Evolutionary conservation across 2,888 invertebrate species (phyloP), one percentile per base, ranked within the genome.

Genomic region (Antheraea assamensis): DNA sequence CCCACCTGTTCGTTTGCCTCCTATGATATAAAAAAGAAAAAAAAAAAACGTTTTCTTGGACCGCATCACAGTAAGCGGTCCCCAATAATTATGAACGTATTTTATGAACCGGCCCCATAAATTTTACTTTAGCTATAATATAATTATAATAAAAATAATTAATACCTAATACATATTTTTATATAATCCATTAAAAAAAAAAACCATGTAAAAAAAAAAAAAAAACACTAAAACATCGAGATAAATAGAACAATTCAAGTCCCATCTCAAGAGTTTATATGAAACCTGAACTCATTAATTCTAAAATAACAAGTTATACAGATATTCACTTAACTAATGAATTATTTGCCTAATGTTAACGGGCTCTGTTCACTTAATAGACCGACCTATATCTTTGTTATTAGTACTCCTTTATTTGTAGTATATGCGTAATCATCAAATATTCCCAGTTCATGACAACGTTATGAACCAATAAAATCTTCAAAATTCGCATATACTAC

Each of bases 341-440:
- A 64, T 27, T 64, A 30, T 30, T 64, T 64, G 61, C 30, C 17
- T 64, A 58, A 58, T 64, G 61, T 64, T 30, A 5, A 27, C 17
- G 61, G 5, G 17, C 27, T 17, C 27, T 30, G 30, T 64, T 64
- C 15, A 17, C 15, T 3, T 27, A 10, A n/a, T 55, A n/a, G n/a
- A n/a, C n/a, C 55, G n/a, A 55, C 55, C 55, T n/a, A n/a, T 55
- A 55, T 61, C 61, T 61, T 27, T 61, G 27, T 27, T 61, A 61
- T 27, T 61, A 27, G 24, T 27, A 61, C 27, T 61, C 10, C 13
- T 3, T 64, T 64, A 64, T 61, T 27, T 61, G 61, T 61, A 61
- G 24, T 61, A 61, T 61, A 27, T 61, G 13, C 27, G 2, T 61
- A 27, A 61, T 61, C 21, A 58, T 58, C 24, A n/a, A 13, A 58